Evolutionary conservation across 1,140 invertebrate species (phyloP).

Genomic region (Ladona fulva): DNA sequence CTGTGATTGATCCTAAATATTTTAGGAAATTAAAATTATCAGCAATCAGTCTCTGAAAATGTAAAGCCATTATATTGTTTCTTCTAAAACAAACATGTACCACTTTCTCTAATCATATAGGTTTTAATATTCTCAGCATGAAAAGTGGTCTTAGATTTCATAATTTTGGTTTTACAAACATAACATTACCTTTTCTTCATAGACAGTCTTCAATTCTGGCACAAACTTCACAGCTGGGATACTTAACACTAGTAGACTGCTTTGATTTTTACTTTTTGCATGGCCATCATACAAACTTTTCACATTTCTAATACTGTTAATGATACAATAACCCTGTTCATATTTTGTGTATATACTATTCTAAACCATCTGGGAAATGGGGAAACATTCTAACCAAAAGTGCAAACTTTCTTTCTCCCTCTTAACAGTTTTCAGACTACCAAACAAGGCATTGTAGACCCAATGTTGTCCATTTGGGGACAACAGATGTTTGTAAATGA

Average conservation of each 20-base stretch:
- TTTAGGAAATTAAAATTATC: neutral
- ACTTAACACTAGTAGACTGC: constrained; percentile 2
- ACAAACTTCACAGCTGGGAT: constrained; percentile 4
- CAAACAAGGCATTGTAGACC: constrained; percentile 92
- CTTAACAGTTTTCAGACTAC: constrained; percentile 80
- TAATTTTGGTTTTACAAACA: neutral
- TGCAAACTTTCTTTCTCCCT: constrained; percentile 26
- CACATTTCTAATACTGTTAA: constrained; percentile 10
- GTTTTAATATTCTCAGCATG: neutral
- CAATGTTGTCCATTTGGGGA: constrained; percentile 94
- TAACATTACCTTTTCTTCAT: constrained; percentile 7
- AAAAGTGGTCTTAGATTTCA: constrained; percentile 8
- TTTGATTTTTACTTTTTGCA: constrained; percentile 13
- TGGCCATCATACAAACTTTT: neutral
- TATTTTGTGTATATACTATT: constrained; percentile 4
- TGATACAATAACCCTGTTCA: constrained; percentile 9
- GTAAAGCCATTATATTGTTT: neutral
- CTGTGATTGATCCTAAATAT: too few relatives aligned
- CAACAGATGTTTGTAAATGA: constrained; percentile 94
- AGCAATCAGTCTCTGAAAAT: neutral
- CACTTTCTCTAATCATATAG: neutral
- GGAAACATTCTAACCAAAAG: constrained; percentile 23
- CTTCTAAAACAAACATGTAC: neutral
- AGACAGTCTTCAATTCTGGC: neutral
- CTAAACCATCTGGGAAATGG: constrained; percentile 8